A percentile compares a stretch with the other conserved stretches of the same genome.
Evolutionary conservation across 2,888 invertebrate genomes (phyloP).

Genomic region (Lochmaea capreae): DNA sequence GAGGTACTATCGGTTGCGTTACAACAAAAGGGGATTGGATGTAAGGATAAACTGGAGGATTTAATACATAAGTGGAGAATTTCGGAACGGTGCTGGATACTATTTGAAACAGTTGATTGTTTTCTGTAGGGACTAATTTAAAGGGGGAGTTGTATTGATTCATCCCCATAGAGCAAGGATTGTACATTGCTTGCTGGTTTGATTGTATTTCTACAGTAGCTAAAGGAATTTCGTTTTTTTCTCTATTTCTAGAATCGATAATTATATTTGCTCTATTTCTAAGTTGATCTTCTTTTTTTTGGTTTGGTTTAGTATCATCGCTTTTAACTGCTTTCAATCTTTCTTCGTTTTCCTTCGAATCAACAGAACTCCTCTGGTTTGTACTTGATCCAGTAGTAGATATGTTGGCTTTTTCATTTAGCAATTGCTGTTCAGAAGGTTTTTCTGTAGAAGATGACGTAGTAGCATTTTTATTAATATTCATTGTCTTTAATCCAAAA

Average conservation of each 20-base stretch:
- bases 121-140: constrained; percentile 34
- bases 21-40: constrained; percentile 40
- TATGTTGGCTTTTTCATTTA: too few species aligned
- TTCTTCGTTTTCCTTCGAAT: background rate
- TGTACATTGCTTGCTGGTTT: constrained; percentile 52
- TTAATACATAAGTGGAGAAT: constrained; percentile 49
- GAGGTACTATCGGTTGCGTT: constrained; percentile 11
- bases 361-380: background rate
- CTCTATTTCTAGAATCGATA: constrained; percentile 6
- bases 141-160: background rate
- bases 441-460: too few species aligned
- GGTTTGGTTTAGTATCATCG: background rate
- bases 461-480: too few species aligned
- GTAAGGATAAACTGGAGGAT: constrained; percentile 54
- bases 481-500: too few species aligned
- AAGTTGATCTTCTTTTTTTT: background rate
- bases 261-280: background rate
- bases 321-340: background rate
- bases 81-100: constrained; percentile 45
- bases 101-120: constrained; percentile 48
- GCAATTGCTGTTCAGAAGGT: too few species aligned
- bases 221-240: constrained; percentile 34
- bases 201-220: constrained; percentile 51
- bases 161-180: constrained; percentile 50
- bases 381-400: background rate